Conservation (phyloP, 2,797 vertebrate species). For the Sphenopsis melanotis region DNA sequence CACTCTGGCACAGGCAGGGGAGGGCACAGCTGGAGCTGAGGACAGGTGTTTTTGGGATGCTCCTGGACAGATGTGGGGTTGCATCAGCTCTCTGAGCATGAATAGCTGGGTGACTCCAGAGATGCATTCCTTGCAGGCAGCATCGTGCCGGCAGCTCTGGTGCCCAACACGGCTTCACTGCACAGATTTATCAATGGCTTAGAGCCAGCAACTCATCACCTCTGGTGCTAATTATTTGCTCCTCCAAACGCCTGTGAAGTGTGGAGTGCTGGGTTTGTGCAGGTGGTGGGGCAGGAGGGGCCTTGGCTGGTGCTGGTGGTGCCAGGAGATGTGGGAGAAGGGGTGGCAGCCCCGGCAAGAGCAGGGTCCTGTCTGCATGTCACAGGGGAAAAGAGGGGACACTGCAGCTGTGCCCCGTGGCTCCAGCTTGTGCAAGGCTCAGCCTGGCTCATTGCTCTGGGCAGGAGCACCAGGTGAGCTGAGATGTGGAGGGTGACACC, state of each 20-base stretch:
- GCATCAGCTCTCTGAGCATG: background rate
- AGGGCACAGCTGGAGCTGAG: background rate
- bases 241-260: background rate
- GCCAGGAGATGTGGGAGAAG: background rate
- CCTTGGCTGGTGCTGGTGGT: background rate
- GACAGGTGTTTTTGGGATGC: background rate
- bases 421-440: background rate
- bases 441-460: rapidly evolving
- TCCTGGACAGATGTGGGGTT: background rate
- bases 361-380: rapidly evolving
- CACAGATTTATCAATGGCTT: rapidly evolving
- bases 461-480: background rate
- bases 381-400: background rate
- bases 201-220: rapidly evolving
- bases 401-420: rapidly evolving
- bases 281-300: background rate
- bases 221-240: background rate
- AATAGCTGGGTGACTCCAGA: background rate
- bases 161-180: rapidly evolving
- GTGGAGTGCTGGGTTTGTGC: background rate
- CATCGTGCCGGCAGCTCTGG: rapidly evolving
- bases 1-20: background rate
- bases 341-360: background rate
- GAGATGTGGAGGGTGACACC: background rate
- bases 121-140: background rate